A percentile compares a stretch with the other conserved stretches of the same genome.
These are phyloP conservation scores for Sebastes umbrosus DNA, from an alignment of 2,797 vertebrate species.

Conservation along the genomic window DNA sequence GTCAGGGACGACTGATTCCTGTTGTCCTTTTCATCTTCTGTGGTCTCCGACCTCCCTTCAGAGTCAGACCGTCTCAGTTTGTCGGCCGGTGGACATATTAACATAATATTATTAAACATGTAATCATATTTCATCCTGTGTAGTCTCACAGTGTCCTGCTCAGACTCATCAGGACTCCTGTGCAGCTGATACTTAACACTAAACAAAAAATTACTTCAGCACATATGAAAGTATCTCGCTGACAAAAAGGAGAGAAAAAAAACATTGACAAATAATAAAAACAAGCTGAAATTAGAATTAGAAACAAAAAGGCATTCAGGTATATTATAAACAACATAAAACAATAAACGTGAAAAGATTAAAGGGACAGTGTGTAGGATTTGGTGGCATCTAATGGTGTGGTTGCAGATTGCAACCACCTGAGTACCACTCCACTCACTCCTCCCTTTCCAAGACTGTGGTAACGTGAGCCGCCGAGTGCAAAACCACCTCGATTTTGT, in stretches of 20 bases:
- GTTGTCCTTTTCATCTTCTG: background rate
- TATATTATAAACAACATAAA: background rate
- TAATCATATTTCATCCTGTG: constrained; percentile 7
- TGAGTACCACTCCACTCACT: no score
- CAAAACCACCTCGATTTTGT: no score
- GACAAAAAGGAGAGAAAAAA: background rate
- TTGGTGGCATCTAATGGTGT: no score
- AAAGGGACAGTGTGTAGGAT: no score
- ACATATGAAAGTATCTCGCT: background rate
- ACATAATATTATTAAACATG: background rate
- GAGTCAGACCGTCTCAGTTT: background rate
- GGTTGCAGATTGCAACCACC: no score
- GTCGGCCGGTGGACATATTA: background rate
- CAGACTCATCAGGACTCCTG: background rate
- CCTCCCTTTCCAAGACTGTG: no score
- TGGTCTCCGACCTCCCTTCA: background rate
- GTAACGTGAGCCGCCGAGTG: no score
- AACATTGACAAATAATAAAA: background rate
- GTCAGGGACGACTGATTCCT: background rate
- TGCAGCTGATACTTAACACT: background rate
- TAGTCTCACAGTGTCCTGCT: background rate
- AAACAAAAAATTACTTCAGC: background rate
- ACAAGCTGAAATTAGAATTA: background rate
- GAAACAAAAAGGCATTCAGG: background rate
- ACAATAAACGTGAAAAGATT: background rate